Base-by-base conservation (phyloP, 1,140 invertebrate species). In the Araneus ventricosus region DNA sequence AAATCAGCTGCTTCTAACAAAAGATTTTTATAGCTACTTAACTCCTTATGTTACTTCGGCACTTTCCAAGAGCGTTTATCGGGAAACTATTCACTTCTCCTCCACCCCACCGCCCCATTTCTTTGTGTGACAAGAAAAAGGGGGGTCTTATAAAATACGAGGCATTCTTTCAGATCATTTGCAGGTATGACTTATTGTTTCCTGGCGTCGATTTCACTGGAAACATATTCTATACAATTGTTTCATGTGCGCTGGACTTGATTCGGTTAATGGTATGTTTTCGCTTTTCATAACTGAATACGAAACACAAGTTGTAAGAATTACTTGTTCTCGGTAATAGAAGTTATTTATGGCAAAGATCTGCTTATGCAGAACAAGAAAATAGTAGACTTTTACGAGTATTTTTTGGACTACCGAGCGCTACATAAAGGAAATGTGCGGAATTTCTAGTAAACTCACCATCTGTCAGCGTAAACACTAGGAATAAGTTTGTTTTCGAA, bases 221-320 rank as follows among this genome's bases (percentile, higher is more conserved):
- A 82, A 82, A 82, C 80, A 82, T 82, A 82, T 41, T 82, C 80
- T 82, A 52, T 82, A 82, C 80, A 82, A 82, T 82, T 82, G 80
- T 82, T 82, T 82, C 80, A 45, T 82, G 80, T 41, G 80, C 20
- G 80, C 39, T 22, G 22, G 79, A 41, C n/a, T 82, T 45, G 41
- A 45, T 27, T 70, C 67, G 27, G n/a, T 75, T 45, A 82, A 52
- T 82, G 80, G 22, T 82, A 45, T n/a, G 79, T 82, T 82, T 41
- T 82, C 80, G 14, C n/a, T 45, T 45, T 82, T 82, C 41, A 14
- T 20, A 52, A 52, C 80, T 41, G 30, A 75, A 34, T 30, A 75
- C 70, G 70, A 75, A 34, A 63, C 59, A 14, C n/a, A 37, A 75
- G 27, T 34, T 75, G 70, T 75, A 34, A 75, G 30, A 75, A 75